A percentile compares a stretch with the other conserved stretches of the same genome.
phyloP scores from a whole-genome alignment of 2,113 vertebrate genomes.

The Eurystomus gularis region DNA sequence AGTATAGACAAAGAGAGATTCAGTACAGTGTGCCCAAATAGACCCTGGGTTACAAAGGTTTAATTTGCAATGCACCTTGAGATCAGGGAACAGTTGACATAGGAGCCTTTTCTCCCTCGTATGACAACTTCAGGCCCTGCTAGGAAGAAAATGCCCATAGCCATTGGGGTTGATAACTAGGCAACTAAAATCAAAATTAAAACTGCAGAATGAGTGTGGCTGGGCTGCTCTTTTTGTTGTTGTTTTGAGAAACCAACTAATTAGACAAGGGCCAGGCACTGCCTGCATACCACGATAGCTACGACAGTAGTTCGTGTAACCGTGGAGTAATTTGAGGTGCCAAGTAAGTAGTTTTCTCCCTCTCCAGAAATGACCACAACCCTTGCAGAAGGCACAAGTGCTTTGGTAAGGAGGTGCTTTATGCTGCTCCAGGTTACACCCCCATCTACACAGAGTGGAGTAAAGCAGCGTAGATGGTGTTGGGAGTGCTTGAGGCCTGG shows the following conservation, averaged over 20 bases:
- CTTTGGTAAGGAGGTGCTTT: not conserved
- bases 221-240: not conserved
- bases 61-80: not conserved
- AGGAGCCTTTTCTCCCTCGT: not conserved
- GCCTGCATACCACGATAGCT: not conserved
- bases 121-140: not conserved
- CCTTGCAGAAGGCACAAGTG: not conserved
- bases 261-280: not conserved
- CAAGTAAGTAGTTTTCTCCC: not conserved
- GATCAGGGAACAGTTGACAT: not conserved
- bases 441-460: not conserved
- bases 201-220: not conserved
- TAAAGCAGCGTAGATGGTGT: not conserved
- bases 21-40: not conserved
- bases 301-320: not conserved
- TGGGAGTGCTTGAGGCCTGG: not conserved
- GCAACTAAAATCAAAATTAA: not conserved
- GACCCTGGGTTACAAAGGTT: not conserved
- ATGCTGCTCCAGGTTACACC: not conserved
- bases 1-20: not conserved
- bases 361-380: not conserved
- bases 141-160: not conserved
- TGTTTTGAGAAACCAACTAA: not conserved
- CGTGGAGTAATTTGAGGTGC: not conserved
- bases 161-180: not conserved